Conservation (phyloP, 1,140 invertebrate genomes). For the Eulimnadia texana region DNA sequence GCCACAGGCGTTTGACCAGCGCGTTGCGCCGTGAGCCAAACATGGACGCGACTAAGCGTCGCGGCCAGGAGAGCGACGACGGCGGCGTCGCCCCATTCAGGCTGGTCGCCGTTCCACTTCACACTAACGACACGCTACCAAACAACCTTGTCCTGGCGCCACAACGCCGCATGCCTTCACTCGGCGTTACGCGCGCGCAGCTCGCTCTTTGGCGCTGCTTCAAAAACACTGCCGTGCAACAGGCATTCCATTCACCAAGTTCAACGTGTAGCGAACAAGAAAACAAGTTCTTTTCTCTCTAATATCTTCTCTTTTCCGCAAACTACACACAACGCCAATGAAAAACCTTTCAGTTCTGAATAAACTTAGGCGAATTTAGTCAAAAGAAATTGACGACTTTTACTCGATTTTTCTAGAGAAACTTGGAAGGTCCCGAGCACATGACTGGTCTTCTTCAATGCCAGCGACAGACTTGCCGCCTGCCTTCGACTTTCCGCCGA, state of each 20-base stretch:
- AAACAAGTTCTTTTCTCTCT: too few relatives aligned
- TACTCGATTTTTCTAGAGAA: too few relatives aligned
- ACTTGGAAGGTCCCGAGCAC: too few relatives aligned
- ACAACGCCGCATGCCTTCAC: background rate
- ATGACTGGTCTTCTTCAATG: background rate
- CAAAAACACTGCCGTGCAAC: too few relatives aligned
- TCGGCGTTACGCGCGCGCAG: background rate
- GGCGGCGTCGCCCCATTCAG: background rate
- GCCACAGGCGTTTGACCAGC: conserved; percentile 49
- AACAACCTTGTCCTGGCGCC: background rate
- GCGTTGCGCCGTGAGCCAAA: conserved; percentile 48
- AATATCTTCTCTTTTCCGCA: too few relatives aligned
- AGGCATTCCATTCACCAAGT: too few relatives aligned
- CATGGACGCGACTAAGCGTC: conserved; percentile 38
- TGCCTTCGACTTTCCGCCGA: background rate
- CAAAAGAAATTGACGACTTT: too few relatives aligned
- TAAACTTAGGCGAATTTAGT: too few relatives aligned
- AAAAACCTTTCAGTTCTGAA: too few relatives aligned
- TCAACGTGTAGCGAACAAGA: too few relatives aligned
- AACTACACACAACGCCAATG: too few relatives aligned
- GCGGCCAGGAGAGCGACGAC: background rate
- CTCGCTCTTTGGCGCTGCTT: background rate
- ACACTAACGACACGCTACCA: background rate
- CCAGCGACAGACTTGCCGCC: background rate
- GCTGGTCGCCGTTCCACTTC: background rate